These are phyloP conservation scores for Lysandra bellargus DNA, from an alignment of 2,888 invertebrate genomes.

Conservation along the genomic window DNA sequence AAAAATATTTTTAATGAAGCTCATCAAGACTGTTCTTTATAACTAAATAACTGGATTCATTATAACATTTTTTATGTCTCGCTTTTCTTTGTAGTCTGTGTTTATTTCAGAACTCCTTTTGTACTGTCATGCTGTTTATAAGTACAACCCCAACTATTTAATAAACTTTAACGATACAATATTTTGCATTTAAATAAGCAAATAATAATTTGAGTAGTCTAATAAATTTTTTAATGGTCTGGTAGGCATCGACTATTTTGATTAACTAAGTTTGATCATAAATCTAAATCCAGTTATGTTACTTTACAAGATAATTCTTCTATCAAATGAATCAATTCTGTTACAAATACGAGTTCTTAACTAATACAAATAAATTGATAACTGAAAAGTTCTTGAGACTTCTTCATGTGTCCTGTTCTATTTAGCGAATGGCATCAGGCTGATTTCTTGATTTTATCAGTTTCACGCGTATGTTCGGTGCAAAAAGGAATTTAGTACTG, in stretches of 20 bases:
- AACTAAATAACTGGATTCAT: constrained; percentile 17
- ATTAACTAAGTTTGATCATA: not conserved
- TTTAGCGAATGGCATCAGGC: constrained; percentile 53
- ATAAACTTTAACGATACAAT: not conserved
- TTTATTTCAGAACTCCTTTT: not conserved
- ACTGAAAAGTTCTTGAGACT: constrained; percentile 11
- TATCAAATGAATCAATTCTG: not conserved
- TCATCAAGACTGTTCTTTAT: constrained; percentile 6
- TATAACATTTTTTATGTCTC: constrained; percentile 14
- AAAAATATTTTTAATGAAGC: constrained; percentile 38
- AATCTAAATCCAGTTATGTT: not conserved
- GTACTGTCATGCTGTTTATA: not conserved
- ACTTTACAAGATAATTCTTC: not conserved
- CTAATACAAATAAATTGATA: not conserved
- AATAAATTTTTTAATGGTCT: not conserved
- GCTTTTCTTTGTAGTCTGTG: constrained; percentile 9
- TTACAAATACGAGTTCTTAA: not conserved
- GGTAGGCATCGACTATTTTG: not conserved
- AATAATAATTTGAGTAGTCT: too few relatives aligned
- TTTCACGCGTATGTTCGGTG: not conserved
- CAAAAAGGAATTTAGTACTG: constrained; percentile 40
- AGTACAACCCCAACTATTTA: not conserved
- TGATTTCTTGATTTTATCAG: constrained; percentile 53
- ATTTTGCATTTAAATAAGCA: not conserved
- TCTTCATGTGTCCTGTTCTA: constrained; percentile 13